Evolutionary conservation across 2,797 vertebrate species (phyloP), one percentile per base, ranked within the genome.

Genomic region (Pangasius sanitwongsei): DNA sequence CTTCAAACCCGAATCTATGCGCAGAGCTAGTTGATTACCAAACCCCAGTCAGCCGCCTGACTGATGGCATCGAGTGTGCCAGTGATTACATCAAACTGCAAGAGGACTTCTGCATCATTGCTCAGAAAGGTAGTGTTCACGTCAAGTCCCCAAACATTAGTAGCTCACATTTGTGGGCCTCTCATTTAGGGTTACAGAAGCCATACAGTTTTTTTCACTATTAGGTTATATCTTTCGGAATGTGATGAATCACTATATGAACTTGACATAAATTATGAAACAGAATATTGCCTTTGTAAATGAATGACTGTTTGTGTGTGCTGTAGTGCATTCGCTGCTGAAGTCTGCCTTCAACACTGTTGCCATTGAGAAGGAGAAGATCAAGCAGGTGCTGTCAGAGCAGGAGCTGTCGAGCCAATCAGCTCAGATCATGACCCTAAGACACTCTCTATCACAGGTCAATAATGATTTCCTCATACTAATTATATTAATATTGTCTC

Each of bases 281-380:
- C 2, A 2, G 18, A 18, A 72, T 16, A 59, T 59, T 61, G 85
- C 37, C 44, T 86, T 53, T 63, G 53, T 59, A 83, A 88, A 31
- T 83, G 0, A 59, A 59, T 12, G 31, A 65, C 28, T 67, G 12
- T 31, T 59, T 63, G 65, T 88, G 25, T 85, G 0, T 70, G 69
- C 55, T 90, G 15, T 93, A 99, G 99, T 99, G 83, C 99, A 99
- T 93, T 98, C 98, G 88, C 97, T 99, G 93, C 95, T 99, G 96
- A 99, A 99, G 96, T 99, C 99, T 84, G 97, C 98, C 28, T 99
- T 99, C 95, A 99, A 99, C 94, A 99, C 98, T 74, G 98, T 99
- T 94, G 98, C 98, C 90, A 99, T 99, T 93, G 99, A 99, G 94
- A 99, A 99, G 93, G 98, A 99, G 93, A 99, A 98, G 93, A 98